A percentile compares a stretch with the other conserved stretches of the same genome.
Conservation (phyloP, 2,113 vertebrate species). For the pig (Sus scrofa) region DNA sequence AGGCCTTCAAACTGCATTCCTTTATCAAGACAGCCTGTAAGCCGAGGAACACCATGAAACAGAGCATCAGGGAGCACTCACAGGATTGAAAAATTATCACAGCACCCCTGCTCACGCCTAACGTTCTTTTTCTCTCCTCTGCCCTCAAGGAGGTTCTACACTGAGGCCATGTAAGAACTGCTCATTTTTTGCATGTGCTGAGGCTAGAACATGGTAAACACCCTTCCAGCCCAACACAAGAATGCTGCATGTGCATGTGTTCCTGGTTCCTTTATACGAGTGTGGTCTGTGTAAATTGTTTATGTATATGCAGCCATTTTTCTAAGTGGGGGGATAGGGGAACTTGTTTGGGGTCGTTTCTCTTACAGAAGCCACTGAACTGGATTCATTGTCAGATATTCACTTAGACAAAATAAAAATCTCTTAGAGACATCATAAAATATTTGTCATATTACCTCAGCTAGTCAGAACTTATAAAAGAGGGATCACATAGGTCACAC, state of each 20-base stretch:
- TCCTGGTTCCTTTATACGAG: background rate
- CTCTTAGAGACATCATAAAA: background rate
- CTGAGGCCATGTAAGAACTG: conserved; percentile 61
- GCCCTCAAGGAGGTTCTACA: conserved; percentile 18
- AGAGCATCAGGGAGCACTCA: background rate
- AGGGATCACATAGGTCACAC: background rate
- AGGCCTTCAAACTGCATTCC: background rate
- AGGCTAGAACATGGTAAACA: background rate
- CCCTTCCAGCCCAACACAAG: no score
- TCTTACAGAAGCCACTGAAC: conserved; percentile 28
- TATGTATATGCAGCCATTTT: background rate
- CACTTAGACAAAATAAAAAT: conserved; percentile 32
- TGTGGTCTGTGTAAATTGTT: background rate
- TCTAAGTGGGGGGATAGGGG: background rate
- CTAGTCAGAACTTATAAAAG: background rate
- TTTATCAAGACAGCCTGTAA: background rate
- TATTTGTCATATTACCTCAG: background rate
- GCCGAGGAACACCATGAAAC: background rate
- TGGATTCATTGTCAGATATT: background rate
- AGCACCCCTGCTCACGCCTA: background rate
- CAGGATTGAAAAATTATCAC: background rate
- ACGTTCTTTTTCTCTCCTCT: conserved; percentile 31
- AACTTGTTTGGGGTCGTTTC: background rate
- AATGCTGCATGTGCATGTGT: background rate
- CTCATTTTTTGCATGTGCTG: background rate